Conservation (phyloP, 2,797 vertebrate genomes). For the Telmatherina bonti region DNA sequence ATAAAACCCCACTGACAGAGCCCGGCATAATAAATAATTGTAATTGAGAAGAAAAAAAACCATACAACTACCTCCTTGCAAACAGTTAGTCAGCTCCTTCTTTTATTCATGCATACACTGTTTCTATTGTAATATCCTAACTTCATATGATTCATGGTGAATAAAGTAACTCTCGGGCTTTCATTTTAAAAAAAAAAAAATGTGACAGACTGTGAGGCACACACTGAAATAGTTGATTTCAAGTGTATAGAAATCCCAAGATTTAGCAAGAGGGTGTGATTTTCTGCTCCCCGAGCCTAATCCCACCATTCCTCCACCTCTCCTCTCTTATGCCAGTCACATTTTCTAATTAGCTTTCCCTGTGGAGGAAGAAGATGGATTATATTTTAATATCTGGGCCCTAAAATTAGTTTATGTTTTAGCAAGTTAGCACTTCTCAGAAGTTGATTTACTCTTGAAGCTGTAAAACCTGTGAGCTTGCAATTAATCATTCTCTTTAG, state of each 20-base stretch:
- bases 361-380: constrained; percentile 90
- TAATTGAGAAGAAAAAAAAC: constrained; percentile 8
- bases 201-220: constrained; percentile 78
- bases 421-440: constrained; percentile 93
- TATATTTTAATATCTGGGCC: constrained; percentile 94
- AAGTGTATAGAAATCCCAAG: constrained; percentile 78
- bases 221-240: constrained; percentile 74
- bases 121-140: constrained; percentile 2
- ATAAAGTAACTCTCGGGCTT: constrained; percentile 24
- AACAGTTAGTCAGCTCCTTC: not conserved
- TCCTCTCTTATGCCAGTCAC: constrained; percentile 87
- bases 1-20: constrained; percentile 59
- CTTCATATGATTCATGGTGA: constrained; percentile 2
- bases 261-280: constrained; percentile 75
- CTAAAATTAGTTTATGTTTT: constrained; percentile 95
- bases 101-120: constrained; percentile 3
- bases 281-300: constrained; percentile 77
- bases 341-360: constrained; percentile 91
- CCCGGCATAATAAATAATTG: constrained; percentile 53
- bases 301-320: constrained; percentile 83
- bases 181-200: constrained; percentile 76
- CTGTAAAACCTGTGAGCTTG: constrained; percentile 89
- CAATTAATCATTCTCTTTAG: constrained; percentile 88
- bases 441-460: constrained; percentile 91
- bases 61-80: constrained; percentile 17